Evolutionary conservation across 2,113 vertebrate species (phyloP), one percentile per base, ranked within the genome.

Genomic region (Triplophysa siluroides): DNA sequence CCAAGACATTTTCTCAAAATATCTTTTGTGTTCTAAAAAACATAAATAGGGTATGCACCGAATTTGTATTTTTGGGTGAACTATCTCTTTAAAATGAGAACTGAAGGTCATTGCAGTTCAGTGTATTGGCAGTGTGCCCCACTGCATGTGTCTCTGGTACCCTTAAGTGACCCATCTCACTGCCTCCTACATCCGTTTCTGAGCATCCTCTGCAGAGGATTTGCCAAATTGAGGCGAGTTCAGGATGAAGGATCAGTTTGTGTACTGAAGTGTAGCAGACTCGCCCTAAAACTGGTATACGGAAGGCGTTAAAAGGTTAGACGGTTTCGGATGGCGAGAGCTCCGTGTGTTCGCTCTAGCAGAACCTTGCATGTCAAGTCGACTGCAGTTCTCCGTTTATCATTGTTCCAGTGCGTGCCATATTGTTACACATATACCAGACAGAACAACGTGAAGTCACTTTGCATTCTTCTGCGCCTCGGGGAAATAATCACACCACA

Each of bases 401-500:
- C 43, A 60, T 24, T 33, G 23, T 24, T 74, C 56, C 61, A 45
- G 21, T 60, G 38, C 9, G 23, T 61, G 72, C 24, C 58, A 3
- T 4, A 16, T 8, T 56, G 2, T n/a, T 21, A 56, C 18, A 56
- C 19, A 56, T n/a, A 21, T 56, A 18, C 19, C 19, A 18, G 12
- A 52, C 14, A 18, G 12, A 52, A 52, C 52, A 74, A 61, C 41
- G 29, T 21, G 33, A 45, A 45, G 7, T 9, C 6, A 8, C 19
- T 56, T 56, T 56, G 54, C 54, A n/a, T 66, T 2, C 0, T 43
- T 45, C 4, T 10, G n/a, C 21, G 75, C 4, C 33, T 29, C 21
- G 54, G 26, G 82, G 68, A 80, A 81, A 75, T 76, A 84, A 78
- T 76, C 61, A 78, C 14, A 18, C 21, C 61, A 68, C 29, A 12